Conservation (phyloP, 2,888 invertebrate species). For the Acronicta alni region DNA sequence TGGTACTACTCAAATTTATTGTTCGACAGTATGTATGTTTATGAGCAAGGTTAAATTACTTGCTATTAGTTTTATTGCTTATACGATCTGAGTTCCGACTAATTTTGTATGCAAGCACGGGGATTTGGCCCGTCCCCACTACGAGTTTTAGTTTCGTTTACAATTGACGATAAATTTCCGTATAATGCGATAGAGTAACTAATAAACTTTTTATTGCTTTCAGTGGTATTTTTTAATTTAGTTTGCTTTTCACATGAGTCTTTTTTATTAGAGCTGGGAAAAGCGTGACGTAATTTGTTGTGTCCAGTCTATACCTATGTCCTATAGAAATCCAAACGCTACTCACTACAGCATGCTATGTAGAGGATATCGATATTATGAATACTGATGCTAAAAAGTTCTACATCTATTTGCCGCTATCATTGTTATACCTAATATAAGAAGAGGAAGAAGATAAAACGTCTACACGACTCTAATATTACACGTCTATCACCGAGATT, state of each 20-base stretch:
- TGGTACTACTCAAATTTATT: conserved; percentile 45
- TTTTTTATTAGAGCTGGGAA: conserved; percentile 1
- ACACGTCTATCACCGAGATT: conserved; percentile 64
- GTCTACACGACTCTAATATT: conserved; percentile 65
- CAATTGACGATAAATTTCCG: conserved; percentile 40
- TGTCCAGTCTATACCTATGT: conserved; percentile 74
- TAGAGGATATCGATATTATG: conserved; percentile 66
- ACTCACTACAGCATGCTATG: conserved; percentile 76
- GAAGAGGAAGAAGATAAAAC: conserved; percentile 68
- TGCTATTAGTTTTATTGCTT: conserved; percentile 73
- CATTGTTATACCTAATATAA: conserved; percentile 61
- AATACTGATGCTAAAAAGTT: conserved; percentile 65
- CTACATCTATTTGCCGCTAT: conserved; percentile 69
- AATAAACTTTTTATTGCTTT: conserved; percentile 42
- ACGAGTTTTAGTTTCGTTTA: conserved; percentile 46
- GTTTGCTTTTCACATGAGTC: conserved; percentile 9
- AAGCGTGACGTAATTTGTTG: conserved; percentile 52
- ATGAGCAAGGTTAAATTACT: conserved; percentile 70
- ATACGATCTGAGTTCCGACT: conserved; percentile 57
- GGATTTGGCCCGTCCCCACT: conserved; percentile 50
- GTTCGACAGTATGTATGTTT: conserved; percentile 58
- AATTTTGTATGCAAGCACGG: conserved; percentile 69
- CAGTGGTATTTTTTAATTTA: conserved; percentile 11
- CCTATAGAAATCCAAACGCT: conserved; percentile 80
- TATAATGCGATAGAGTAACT: conserved; percentile 19